Conservation (phyloP, 2,797 vertebrate species). For the Dromococcyx pavoninus region DNA sequence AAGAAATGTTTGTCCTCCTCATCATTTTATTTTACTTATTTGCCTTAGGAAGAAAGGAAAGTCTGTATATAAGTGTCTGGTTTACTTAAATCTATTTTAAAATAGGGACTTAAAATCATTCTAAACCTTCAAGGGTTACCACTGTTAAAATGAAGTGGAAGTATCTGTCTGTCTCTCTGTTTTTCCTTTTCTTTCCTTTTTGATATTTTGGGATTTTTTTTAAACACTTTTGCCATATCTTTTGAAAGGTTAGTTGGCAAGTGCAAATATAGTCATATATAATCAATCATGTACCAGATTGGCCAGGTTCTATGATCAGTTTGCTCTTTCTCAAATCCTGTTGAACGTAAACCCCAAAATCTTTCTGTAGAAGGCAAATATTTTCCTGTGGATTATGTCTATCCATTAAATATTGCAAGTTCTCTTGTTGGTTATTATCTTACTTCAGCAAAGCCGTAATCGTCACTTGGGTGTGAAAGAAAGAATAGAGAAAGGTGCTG, state of each 20-base stretch:
- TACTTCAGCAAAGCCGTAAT: neutral
- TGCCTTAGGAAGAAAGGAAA: neutral
- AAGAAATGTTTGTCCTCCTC: neutral
- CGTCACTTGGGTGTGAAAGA: neutral
- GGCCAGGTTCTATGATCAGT: neutral
- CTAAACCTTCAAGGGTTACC: neutral
- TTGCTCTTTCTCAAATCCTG: neutral
- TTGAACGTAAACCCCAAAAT: neutral
- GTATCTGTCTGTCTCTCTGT: neutral
- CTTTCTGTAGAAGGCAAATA: neutral
- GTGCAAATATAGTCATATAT: neutral
- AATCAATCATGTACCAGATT: neutral
- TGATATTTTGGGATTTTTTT: neutral
- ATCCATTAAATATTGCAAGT: neutral
- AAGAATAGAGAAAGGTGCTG: neutral
- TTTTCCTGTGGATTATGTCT: neutral
- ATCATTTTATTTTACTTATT: neutral
- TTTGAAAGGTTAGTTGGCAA: neutral
- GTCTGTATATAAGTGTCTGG: neutral
- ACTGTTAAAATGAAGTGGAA: neutral
- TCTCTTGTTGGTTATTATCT: neutral
- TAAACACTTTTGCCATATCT: neutral
- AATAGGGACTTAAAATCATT: neutral
- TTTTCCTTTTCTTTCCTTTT: neutral
- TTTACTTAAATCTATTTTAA: neutral